Evolutionary conservation across 2,888 invertebrate genomes (phyloP).

Genomic region (Rhingia campestris): DNA sequence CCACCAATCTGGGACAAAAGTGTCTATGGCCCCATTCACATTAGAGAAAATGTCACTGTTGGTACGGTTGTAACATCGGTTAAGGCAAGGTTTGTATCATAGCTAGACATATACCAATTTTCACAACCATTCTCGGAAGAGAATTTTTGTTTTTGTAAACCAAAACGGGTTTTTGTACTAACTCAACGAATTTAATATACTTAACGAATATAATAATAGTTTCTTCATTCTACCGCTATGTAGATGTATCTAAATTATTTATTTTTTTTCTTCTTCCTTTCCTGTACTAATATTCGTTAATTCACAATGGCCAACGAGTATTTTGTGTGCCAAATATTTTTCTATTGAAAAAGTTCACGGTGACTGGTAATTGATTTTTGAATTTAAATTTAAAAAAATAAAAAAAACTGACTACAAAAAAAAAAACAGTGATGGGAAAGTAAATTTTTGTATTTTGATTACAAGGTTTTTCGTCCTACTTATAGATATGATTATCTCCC

Average conservation of each 20-base stretch:
- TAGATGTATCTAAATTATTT: neutral
- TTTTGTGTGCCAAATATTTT: slow-evolving; percentile 24
- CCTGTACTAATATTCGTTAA: slow-evolving; percentile 20
- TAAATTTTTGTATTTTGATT: slow-evolving; percentile 72
- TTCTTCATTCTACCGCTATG: slow-evolving; percentile 51
- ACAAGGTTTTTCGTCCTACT: slow-evolving; percentile 70
- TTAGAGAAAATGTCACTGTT: slow-evolving; percentile 99
- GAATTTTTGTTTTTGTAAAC: slow-evolving; percentile 7
- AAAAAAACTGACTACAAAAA: neutral
- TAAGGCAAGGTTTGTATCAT: slow-evolving; percentile 97
- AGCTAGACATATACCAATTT: slow-evolving; percentile 67
- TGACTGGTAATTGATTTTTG: slow-evolving; percentile 67
- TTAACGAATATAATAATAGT: slow-evolving; percentile 21
- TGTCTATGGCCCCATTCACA: slow-evolving; percentile 98
- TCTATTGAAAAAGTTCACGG: slow-evolving; percentile 56
- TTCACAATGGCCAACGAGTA: slow-evolving; percentile 48
- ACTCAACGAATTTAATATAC: slow-evolving; percentile 46
- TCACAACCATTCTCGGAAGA: slow-evolving; percentile 58
- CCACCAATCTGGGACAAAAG: slow-evolving; percentile 97
- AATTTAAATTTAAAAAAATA: slow-evolving; percentile 47
- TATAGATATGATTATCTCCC: slow-evolving; percentile 40
- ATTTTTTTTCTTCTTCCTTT: slow-evolving; percentile 5
- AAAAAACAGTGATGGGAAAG: slow-evolving; percentile 64
- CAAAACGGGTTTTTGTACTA: slow-evolving; percentile 65
- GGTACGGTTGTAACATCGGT: slow-evolving; percentile 99